Base-by-base conservation (phyloP, 2,113 vertebrate genomes). In the Ctenomys sociabilis region DNA sequence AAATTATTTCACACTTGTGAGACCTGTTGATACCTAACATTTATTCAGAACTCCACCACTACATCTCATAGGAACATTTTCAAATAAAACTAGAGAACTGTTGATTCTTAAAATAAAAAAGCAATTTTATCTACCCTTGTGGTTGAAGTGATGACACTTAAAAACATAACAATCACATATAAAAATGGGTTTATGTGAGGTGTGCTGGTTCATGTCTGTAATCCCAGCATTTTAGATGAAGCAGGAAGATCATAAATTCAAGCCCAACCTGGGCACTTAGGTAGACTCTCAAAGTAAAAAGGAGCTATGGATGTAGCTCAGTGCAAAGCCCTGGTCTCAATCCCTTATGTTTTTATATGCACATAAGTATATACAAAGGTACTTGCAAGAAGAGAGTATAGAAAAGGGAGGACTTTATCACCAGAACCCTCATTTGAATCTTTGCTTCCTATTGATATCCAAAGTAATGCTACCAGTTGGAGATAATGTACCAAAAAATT, bases 51-150 rank as follows among this genome's bases (percentile, higher is more conserved):
- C 72, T 85, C 96, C 24, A 30, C 59, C 77, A 83, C 52, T 77
- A 77, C 95, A 88, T 95, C 68, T 91, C 64, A 72, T 19, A 92
- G 73, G 28, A 92, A 93, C 28, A 85, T 95, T 95, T 91, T 92
- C 95, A 97, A 91, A 95, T 95, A 93, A 82, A 91, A 91, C 90
- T 90, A 87, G 82, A 83, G 78, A 95, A 59, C 37, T 85, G 35
- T 49, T 94, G 66, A 89, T 72, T 91, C 94, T 94, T 97, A 75
- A 84, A 95, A 66, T 88, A 95, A 92, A 91, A 91, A 91, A 90
- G 93, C 37, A 88, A 77, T 40, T 81, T 92, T 90, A 82, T 95
- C 61, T 93, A 57, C 9, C 68, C 30, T 85, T 11, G 30, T 37
- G 14, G 45, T 93, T 91, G 66, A 97, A 92, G 85, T n/a, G 54